phyloP scores from a whole-genome alignment of 2,113 vertebrate species.

The Loxodonta africana region DNA sequence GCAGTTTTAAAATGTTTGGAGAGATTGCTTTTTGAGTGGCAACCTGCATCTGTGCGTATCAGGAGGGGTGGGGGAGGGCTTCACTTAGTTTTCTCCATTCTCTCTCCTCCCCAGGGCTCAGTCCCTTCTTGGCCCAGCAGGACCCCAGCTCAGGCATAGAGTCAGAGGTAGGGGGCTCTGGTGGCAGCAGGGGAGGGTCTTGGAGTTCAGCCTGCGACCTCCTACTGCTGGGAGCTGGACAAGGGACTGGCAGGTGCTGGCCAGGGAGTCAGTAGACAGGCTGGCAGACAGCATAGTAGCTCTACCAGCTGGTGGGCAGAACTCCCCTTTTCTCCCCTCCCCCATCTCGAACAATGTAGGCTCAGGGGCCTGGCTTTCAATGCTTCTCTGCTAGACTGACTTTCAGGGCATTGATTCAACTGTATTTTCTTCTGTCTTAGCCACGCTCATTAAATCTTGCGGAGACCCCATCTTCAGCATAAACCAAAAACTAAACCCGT shows the following conservation, averaged over 20 bases:
- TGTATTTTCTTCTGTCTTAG: background rate
- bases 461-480: background rate
- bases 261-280: background rate
- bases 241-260: background rate
- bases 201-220: background rate
- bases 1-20: constrained; percentile 88
- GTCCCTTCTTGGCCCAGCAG: constrained; percentile 53
- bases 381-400: background rate
- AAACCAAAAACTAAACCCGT: no score
- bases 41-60: constrained; percentile 86
- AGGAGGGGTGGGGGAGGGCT: constrained; percentile 78
- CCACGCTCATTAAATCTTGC: background rate
- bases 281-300: background rate
- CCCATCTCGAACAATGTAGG: background rate
- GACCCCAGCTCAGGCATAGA: constrained; percentile 17
- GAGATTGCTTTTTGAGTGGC: constrained; percentile 91
- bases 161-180: background rate
- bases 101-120: constrained; percentile 72
- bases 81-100: constrained; percentile 83
- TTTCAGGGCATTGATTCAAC: background rate
- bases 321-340: background rate
- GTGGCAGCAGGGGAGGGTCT: background rate
- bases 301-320: background rate
- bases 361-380: background rate
- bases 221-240: background rate